Evolutionary conservation across 2,888 invertebrate genomes (phyloP).

Genomic region (Adelphocoris suturalis): DNA sequence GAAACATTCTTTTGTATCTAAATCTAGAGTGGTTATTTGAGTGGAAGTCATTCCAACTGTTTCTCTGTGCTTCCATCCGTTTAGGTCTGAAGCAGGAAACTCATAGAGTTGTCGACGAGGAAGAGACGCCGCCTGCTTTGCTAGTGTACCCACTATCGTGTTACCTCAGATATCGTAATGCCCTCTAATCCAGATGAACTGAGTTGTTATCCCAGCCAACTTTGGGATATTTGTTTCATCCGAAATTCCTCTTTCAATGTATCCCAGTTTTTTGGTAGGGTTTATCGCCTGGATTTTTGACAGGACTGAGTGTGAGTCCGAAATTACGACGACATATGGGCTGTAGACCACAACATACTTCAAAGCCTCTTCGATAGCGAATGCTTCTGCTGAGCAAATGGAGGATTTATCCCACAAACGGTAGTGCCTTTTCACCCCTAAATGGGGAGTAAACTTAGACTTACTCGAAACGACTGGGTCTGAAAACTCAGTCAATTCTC

Average conservation of each 20-base stretch:
- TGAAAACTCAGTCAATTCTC: no score
- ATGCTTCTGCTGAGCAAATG: neutral
- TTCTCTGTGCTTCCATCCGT: neutral
- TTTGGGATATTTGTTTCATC: neutral
- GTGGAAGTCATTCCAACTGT: neutral
- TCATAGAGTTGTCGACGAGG: neutral
- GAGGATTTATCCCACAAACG: neutral
- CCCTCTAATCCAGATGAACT: constrained; percentile 1
- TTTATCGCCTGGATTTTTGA: neutral
- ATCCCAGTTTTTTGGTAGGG: neutral
- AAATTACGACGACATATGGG: neutral
- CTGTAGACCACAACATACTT: neutral
- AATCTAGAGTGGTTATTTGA: neutral
- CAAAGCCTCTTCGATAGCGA: neutral
- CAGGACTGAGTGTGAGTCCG: neutral
- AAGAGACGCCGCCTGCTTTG: neutral
- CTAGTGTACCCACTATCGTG: neutral
- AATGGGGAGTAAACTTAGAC: neutral
- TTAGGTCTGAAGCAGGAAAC: neutral
- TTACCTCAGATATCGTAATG: neutral
- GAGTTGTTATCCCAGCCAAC: neutral
- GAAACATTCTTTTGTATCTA: neutral
- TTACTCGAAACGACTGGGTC: no score
- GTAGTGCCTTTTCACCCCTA: neutral
- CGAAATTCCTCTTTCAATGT: neutral